Evolutionary conservation across 1,140 invertebrate species (phyloP).

Genomic region (Trinorchestia longiramus): DNA sequence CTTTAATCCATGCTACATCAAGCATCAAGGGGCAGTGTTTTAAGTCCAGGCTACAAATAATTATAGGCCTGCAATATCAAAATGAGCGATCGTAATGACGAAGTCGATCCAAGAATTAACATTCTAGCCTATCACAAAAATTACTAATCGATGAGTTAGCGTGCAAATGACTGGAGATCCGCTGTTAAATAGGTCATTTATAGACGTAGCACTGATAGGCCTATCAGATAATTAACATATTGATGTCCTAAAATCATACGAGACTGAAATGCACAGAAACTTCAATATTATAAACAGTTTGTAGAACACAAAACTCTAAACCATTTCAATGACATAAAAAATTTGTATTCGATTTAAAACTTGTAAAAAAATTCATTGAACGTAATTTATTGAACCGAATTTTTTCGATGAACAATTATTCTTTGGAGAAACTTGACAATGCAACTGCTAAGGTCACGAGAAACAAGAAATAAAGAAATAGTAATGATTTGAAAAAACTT

Average conservation of each 20-base stretch:
- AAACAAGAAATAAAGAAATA: not conserved
- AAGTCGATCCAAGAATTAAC: not conserved
- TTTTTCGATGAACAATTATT: not conserved
- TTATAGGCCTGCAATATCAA: not conserved
- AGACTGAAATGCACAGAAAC: not conserved
- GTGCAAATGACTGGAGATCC: not conserved
- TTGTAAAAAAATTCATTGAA: not conserved
- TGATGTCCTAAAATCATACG: not conserved
- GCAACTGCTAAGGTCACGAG: not conserved
- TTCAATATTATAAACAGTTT: not conserved
- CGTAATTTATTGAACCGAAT: not conserved
- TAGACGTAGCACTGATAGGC: slow-evolving; percentile 15
- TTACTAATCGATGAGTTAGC: slow-evolving; percentile 23
- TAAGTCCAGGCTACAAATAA: not conserved
- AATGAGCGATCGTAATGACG: not conserved
- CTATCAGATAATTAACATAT: slow-evolving; percentile 43
- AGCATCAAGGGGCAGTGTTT: not conserved
- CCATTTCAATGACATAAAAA: not conserved
- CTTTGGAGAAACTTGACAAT: not conserved
- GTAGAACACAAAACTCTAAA: no score
- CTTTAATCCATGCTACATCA: not conserved
- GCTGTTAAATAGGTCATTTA: slow-evolving; percentile 24
- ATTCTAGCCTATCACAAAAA: slow-evolving; percentile 1
- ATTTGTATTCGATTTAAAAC: not conserved
- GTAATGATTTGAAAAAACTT: not conserved